Conservation (phyloP, 1,140 invertebrate species). For the Cyclina sinensis region DNA sequence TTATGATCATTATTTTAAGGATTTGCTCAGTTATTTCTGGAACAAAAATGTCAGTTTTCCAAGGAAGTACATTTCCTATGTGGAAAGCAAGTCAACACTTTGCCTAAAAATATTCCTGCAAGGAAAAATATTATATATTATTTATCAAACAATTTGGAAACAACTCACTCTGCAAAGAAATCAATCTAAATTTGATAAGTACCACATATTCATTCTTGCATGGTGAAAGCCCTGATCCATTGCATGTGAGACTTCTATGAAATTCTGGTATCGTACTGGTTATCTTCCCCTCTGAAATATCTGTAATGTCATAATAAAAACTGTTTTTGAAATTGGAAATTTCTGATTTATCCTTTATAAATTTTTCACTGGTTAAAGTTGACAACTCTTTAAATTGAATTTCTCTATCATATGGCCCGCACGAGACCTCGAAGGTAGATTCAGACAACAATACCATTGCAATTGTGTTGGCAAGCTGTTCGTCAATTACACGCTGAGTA, state of each 20-base stretch:
- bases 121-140: too few species aligned
- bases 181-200: neutral
- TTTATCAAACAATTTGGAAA: neutral
- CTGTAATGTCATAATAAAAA: neutral
- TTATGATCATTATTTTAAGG: too few species aligned
- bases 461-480: constrained; percentile 33
- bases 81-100: too few species aligned
- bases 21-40: too few species aligned
- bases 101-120: too few species aligned
- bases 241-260: constrained; percentile 13
- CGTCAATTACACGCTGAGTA: neutral
- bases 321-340: neutral
- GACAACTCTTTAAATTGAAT: constrained; percentile 10
- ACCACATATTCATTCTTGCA: neutral
- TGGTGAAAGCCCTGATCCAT: constrained; percentile 42
- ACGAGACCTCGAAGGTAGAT: neutral
- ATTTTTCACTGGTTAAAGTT: neutral
- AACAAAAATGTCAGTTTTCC: too few species aligned
- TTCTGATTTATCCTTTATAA: constrained; percentile 13
- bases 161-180: neutral
- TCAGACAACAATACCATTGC: constrained; percentile 41
- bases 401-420: neutral
- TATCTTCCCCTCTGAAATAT: neutral
- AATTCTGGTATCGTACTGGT: neutral
- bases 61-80: too few species aligned